Percentiles rank a stretch among this genome's conserved stretches.
These are phyloP conservation scores for Notamacropus eugenii DNA, from an alignment of 2,797 vertebrate genomes.

Conservation along the genomic window DNA sequence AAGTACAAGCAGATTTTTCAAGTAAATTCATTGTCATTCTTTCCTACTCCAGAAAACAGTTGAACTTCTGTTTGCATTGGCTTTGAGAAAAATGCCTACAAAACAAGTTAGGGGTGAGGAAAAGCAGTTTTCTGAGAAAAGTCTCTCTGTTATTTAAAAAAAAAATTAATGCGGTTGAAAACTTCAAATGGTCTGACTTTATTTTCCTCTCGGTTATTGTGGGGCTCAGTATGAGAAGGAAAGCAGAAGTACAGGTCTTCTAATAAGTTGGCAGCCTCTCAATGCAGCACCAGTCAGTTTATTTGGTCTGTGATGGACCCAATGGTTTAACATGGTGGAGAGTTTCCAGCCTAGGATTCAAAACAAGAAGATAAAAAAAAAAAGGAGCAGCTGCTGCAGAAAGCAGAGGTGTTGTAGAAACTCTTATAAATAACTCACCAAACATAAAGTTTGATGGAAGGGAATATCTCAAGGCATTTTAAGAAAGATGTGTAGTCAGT, in stretches of 20 bases:
- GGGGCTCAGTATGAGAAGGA: not conserved
- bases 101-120: not conserved
- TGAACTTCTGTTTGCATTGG: not conserved
- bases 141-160: not conserved
- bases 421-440: not conserved
- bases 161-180: not conserved
- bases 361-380: not conserved
- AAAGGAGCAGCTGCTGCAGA: not conserved
- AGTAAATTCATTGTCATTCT: not conserved
- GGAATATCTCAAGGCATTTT: not conserved
- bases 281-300: not conserved
- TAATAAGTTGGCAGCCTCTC: not conserved
- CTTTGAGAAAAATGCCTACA: not conserved
- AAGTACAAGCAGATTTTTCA: not conserved
- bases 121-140: constrained; percentile 11
- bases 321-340: not conserved
- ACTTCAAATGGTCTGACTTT: constrained; percentile 31
- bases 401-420: not conserved
- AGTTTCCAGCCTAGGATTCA: not conserved
- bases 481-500: not conserved
- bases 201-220: constrained; percentile 3
- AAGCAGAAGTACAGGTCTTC: constrained; percentile 20
- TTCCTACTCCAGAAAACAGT: not conserved
- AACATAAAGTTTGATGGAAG: not conserved
- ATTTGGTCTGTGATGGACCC: constrained; percentile 25